Percentiles rank a stretch among this genome's conserved stretches.
Conservation (phyloP, 1,140 invertebrate genomes). For the Eueides isabella region DNA sequence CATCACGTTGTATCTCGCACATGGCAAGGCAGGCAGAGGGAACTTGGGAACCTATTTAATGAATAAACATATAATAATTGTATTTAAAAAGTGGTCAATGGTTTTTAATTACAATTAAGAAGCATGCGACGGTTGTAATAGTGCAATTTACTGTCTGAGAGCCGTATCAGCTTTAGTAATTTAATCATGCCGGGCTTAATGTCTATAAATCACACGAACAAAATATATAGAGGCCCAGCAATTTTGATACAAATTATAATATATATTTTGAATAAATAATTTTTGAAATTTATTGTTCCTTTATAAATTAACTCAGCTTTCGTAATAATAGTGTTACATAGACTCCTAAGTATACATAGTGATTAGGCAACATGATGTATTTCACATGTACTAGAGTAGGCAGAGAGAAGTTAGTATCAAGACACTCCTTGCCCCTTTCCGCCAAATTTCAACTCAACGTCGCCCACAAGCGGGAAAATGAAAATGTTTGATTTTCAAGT, state of each 20-base stretch:
- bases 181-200: conserved; percentile 52
- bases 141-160: conserved; percentile 48
- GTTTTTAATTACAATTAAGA: conserved; percentile 25
- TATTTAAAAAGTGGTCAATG: neutral
- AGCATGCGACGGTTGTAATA: conserved; percentile 43
- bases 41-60: too few species aligned
- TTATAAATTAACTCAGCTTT: neutral
- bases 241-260: conserved; percentile 46
- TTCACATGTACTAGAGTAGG: too few species aligned
- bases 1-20: too few species aligned
- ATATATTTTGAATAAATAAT: neutral
- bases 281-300: neutral
- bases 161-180: conserved; percentile 54
- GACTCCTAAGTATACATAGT: too few species aligned
- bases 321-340: too few species aligned
- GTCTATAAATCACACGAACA: conserved; percentile 56
- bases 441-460: too few species aligned
- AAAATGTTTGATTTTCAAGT: too few species aligned
- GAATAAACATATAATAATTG: neutral
- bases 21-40: too few species aligned
- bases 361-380: too few species aligned
- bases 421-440: too few species aligned
- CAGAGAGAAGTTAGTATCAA: too few species aligned
- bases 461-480: too few species aligned
- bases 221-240: conserved; percentile 27